A percentile compares a stretch with the other conserved stretches of the same genome.
phyloP scores from a whole-genome alignment of 2,113 vertebrate species.

The Gulo gulo region DNA sequence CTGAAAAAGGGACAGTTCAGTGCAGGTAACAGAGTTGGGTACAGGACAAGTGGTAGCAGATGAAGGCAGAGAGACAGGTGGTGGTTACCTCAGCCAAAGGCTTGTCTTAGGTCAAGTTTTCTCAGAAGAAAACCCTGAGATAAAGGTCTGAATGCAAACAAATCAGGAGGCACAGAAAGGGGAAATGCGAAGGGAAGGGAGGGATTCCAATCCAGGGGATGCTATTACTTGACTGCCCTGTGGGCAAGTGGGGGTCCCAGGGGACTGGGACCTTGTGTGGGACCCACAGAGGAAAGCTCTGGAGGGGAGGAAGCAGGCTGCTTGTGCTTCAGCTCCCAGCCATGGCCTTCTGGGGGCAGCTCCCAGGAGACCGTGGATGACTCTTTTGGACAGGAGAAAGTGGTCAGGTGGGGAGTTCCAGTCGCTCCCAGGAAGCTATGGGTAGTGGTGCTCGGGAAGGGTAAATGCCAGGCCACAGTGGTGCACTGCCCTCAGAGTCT shows the following conservation, averaged over 20 bases:
- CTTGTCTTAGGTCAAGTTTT: neutral
- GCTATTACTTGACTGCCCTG: neutral
- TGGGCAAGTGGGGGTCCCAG: neutral
- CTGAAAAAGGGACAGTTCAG: neutral
- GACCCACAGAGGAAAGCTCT: neutral
- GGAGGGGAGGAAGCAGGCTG: neutral
- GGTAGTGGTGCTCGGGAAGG: neutral
- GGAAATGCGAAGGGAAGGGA: neutral
- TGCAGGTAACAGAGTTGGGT: rapidly evolving
- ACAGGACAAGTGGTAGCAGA: neutral
- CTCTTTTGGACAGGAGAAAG: neutral
- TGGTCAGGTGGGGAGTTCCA: neutral
- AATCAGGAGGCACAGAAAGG: neutral
- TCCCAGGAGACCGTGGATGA: neutral
- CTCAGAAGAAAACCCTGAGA: neutral
- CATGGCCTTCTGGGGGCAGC: neutral
- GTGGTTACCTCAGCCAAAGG: neutral
- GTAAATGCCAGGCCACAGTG: rapidly evolving
- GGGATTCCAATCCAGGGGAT: neutral
- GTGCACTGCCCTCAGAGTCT: neutral
- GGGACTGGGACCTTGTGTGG: neutral
- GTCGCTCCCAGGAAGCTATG: too few species aligned
- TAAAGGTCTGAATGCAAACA: neutral
- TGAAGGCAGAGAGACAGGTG: neutral
- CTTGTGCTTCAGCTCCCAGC: neutral